Conservation (phyloP, 2,113 vertebrate species). For the Oreocharis arfaki region DNA sequence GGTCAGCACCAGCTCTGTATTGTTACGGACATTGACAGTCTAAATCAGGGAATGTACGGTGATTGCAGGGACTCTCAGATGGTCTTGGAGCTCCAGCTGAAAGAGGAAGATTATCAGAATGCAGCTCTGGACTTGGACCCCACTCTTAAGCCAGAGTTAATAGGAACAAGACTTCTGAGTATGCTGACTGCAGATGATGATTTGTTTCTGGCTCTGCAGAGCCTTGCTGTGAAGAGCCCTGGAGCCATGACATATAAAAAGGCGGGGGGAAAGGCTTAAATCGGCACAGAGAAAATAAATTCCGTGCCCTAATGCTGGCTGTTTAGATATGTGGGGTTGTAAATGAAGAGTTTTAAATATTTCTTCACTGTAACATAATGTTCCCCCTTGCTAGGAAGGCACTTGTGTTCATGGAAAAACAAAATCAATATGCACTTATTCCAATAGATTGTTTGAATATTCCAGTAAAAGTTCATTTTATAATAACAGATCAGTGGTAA, state of each 20-base stretch:
- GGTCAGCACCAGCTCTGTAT: background rate
- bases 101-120: background rate
- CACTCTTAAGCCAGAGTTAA: background rate
- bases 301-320: background rate
- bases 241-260: background rate
- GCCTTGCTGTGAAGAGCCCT: constrained; percentile 15
- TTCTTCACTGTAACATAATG: background rate
- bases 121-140: background rate
- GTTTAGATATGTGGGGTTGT: background rate
- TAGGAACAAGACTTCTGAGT: background rate
- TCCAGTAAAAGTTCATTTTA: background rate
- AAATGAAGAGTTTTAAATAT: background rate
- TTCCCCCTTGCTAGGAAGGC: background rate
- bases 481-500: background rate
- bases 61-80: background rate
- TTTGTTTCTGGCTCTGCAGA: constrained; percentile 12
- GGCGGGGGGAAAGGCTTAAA: background rate
- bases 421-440: background rate
- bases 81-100: background rate
- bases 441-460: background rate
- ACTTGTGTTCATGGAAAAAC: background rate
- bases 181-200: background rate
- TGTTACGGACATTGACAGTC: background rate
- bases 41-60: background rate
- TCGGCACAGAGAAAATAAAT: constrained; percentile 32